These are phyloP conservation scores for Branchinecta sandiegonensis DNA, from an alignment of 2,888 invertebrate species.

Conservation along the genomic window DNA sequence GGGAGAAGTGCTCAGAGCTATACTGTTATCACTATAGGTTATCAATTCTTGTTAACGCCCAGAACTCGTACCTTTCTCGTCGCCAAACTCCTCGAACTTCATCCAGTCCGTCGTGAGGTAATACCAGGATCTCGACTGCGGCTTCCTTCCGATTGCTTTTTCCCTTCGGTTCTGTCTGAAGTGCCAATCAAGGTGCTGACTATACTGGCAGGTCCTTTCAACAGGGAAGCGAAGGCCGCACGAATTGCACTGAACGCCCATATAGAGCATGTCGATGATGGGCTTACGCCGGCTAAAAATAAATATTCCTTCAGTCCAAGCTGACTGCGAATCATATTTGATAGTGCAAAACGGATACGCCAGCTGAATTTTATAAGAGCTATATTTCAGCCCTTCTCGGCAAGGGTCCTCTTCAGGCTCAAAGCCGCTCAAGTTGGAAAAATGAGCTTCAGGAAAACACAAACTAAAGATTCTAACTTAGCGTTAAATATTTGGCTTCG, in stretches of 20 bases:
- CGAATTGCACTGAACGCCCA: constrained; percentile 88
- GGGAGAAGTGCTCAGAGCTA: no score
- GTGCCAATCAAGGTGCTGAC: constrained; percentile 97
- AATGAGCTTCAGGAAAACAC: no score
- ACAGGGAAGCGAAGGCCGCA: constrained; percentile 89
- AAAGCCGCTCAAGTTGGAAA: no score
- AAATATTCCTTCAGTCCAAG: no score
- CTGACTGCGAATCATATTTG: no score
- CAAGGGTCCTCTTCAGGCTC: no score
- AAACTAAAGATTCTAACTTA: no score
- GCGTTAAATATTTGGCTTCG: no score
- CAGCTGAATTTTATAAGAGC: no score
- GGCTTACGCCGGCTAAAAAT: constrained; percentile 48
- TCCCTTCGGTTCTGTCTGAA: constrained; percentile 83
- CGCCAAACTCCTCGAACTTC: constrained; percentile 81
- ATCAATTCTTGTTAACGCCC: not conserved
- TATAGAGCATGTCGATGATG: constrained; percentile 55
- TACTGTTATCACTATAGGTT: no score
- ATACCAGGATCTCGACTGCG: constrained; percentile 75
- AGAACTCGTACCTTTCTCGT: constrained; percentile 53
- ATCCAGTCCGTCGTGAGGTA: constrained; percentile 81
- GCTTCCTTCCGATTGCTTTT: constrained; percentile 65
- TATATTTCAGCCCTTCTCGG: no score
- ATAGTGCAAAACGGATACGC: no score
- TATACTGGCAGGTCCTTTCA: constrained; percentile 74